A percentile compares a stretch with the other conserved stretches of the same genome.
Evolutionary conservation across 2,797 vertebrate genomes (phyloP).

Genomic region (Melanotaenia nigrans): DNA sequence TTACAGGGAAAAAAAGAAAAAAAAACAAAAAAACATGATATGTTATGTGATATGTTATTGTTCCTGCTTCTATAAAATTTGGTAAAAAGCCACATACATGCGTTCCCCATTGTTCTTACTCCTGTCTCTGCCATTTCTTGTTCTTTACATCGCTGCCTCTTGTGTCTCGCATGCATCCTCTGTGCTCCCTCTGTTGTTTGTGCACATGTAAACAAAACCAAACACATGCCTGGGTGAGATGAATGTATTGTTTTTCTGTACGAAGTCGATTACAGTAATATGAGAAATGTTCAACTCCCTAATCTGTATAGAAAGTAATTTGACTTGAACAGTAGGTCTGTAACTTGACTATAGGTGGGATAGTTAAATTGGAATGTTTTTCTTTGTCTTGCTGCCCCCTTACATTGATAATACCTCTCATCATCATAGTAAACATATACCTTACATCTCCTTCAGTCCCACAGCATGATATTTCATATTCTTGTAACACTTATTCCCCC

Average conservation of each 20-base stretch:
- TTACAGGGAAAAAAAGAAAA: too few species aligned
- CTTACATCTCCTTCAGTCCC: conserved; percentile 9
- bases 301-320: conserved; percentile 6
- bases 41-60: neutral
- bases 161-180: conserved; percentile 28
- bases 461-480: conserved; percentile 30
- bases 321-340: conserved; percentile 10
- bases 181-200: conserved; percentile 16
- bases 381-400: conserved; percentile 26
- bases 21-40: neutral
- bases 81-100: conserved; percentile 9
- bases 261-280: neutral
- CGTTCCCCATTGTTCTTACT: conserved; percentile 21
- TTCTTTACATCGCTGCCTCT: conserved; percentile 41
- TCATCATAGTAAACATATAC: conserved; percentile 23
- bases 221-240: neutral
- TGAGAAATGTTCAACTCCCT: neutral
- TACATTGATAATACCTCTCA: conserved; percentile 25
- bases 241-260: conserved; percentile 3
- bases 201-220: conserved; percentile 31
- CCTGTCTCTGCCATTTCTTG: conserved; percentile 15
- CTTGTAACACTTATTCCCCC: conserved; percentile 33
- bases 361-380: conserved; percentile 9
- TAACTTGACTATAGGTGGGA: conserved; percentile 15
- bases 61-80: conserved; percentile 11